Conservation (phyloP, 2,113 vertebrate species). For the Malurus melanocephalus region DNA sequence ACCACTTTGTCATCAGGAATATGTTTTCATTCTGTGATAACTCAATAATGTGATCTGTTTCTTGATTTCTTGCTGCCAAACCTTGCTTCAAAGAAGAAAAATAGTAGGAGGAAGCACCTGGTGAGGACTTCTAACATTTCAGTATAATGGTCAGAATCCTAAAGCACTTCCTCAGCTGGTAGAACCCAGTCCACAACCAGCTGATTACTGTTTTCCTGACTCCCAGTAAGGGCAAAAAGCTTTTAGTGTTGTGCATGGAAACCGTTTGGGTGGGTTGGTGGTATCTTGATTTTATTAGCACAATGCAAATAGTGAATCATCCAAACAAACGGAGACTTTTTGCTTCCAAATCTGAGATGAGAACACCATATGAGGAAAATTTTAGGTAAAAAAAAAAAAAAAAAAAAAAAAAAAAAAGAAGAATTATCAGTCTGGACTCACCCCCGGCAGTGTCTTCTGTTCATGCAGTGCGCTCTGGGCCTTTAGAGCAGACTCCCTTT, state of each 20-base stretch:
- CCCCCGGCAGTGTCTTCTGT: slow-evolving; percentile 83
- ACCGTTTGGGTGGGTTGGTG: neutral
- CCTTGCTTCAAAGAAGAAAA: neutral
- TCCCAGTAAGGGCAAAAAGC: neutral
- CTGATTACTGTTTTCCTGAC: neutral
- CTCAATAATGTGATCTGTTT: slow-evolving; percentile 28
- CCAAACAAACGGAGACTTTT: neutral
- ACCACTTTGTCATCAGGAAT: slow-evolving; percentile 33
- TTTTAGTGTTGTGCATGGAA: neutral
- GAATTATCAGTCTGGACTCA: slow-evolving; percentile 57
- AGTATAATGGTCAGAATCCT: neutral
- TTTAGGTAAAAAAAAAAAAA: neutral
- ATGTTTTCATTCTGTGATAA: slow-evolving; percentile 31
- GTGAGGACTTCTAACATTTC: neutral
- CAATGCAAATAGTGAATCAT: neutral
- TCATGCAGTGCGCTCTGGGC: slow-evolving; percentile 83
- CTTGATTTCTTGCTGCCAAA: slow-evolving; percentile 5
- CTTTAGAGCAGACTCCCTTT: slow-evolving; percentile 83
- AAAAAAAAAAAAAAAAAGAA: neutral
- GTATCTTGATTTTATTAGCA: neutral
- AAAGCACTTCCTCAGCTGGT: neutral
- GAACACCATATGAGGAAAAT: neutral
- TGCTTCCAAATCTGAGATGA: neutral
- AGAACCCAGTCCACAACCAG: neutral
- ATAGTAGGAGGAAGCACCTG: neutral